Evolutionary conservation across 2,888 invertebrate genomes (phyloP).

Genomic region (Thumatha senex): DNA sequence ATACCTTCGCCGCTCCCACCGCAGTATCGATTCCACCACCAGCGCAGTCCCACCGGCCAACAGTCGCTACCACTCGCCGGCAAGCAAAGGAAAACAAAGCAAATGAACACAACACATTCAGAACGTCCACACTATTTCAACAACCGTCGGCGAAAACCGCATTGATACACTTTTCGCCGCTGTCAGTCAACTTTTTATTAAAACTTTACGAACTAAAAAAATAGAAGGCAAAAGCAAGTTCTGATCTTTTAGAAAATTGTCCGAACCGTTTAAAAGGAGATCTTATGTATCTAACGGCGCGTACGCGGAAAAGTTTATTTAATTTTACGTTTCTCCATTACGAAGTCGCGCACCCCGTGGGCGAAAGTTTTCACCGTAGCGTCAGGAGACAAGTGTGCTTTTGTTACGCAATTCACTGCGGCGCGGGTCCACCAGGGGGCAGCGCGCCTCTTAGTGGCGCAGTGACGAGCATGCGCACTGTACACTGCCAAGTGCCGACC

Average conservation of each 20-base stretch:
- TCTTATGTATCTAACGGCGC: slow-evolving; percentile 45
- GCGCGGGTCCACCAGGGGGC: slow-evolving; percentile 78
- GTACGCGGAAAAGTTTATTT: slow-evolving; percentile 75
- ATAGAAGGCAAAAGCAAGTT: slow-evolving; percentile 47
- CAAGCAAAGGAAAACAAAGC: slow-evolving; percentile 74
- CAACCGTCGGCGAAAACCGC: slow-evolving; percentile 63
- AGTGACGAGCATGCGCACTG: slow-evolving; percentile 81
- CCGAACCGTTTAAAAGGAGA: slow-evolving; percentile 25
- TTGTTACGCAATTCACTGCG: slow-evolving; percentile 82
- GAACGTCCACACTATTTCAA: slow-evolving; percentile 61
- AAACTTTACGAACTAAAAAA: slow-evolving; percentile 63
- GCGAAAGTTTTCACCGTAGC: slow-evolving; percentile 76
- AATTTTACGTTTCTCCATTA: slow-evolving; percentile 68
- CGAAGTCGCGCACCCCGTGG: slow-evolving; percentile 65
- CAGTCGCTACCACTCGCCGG: slow-evolving; percentile 59
- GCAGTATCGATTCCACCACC: slow-evolving; percentile 79
- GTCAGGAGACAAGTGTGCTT: slow-evolving; percentile 75
- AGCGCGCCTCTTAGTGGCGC: slow-evolving; percentile 78
- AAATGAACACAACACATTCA: slow-evolving; percentile 71
- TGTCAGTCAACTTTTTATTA: slow-evolving; percentile 58
- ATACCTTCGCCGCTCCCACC: slow-evolving; percentile 78
- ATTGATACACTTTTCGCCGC: slow-evolving; percentile 62
- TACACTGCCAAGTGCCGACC: slow-evolving; percentile 5
- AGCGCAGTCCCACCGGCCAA: slow-evolving; percentile 62
- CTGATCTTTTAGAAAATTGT: slow-evolving; percentile 31